Conservation (phyloP, 1,140 invertebrate genomes). For the Drosophila virilis region DNA sequence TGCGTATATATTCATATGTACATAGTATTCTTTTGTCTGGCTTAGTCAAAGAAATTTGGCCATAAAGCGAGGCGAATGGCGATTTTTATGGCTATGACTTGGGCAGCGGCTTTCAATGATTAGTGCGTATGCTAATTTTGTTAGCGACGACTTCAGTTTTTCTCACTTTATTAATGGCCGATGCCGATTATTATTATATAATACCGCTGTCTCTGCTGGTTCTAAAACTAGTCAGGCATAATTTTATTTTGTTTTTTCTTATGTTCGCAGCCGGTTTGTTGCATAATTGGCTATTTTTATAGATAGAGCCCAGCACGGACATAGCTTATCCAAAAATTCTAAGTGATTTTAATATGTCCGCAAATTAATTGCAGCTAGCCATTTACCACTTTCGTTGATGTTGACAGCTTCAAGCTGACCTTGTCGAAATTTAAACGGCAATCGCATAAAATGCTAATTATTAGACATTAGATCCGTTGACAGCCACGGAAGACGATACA, state of each 20-base stretch:
- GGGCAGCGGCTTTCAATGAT: conserved; percentile 34
- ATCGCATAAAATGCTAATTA: conserved; percentile 59
- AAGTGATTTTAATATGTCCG: conserved; percentile 23
- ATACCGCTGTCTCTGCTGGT: conserved; percentile 35
- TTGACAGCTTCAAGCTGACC: conserved; percentile 54
- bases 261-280: conserved; percentile 60
- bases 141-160: conserved; percentile 52
- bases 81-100: conserved; percentile 23
- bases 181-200: conserved; percentile 73
- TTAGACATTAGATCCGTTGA: conserved; percentile 40
- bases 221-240: conserved; percentile 58
- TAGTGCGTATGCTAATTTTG: conserved; percentile 75
- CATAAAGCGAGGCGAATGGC: conserved; percentile 47
- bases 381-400: conserved; percentile 71
- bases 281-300: conserved; percentile 75
- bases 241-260: neutral
- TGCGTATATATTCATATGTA: neutral
- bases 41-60: conserved; percentile 56
- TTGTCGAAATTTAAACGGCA: conserved; percentile 59
- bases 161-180: conserved; percentile 65
- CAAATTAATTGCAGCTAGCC: conserved; percentile 70
- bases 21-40: conserved; percentile 11
- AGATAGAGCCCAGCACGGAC: neutral
- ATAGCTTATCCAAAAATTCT: conserved; percentile 59
- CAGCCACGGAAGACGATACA: conserved; percentile 38